Evolutionary conservation across 1,140 invertebrate genomes (phyloP), one percentile per base, ranked within the genome.

Genomic region (Aphis gossypii): DNA sequence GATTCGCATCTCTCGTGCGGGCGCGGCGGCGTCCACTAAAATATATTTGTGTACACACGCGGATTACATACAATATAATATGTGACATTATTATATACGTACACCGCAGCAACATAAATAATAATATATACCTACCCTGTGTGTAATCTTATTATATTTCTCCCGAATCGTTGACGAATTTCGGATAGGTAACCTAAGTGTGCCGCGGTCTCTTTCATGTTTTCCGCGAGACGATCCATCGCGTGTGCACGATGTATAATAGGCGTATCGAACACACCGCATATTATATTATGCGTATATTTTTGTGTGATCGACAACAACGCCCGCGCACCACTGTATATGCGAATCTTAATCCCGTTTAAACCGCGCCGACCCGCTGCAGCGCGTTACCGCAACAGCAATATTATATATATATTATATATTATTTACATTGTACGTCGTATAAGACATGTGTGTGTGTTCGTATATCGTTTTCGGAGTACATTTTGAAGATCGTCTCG

Each of bases 121-220:
- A 68, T 68, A 68, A 76, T n/a, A n/a, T 76, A 76, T 76, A 76
- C 60, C 14, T n/a, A 76, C 30, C 60, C 60, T 30, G 86, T 18
- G 86, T 87, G 30, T 48, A 87, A 48, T 87, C 86, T n/a, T 46
- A 48, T 87, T 60, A 60, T 48, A 46, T 48, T 87, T 35, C 30
- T 87, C 4, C 18, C 44, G 46, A 48, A 87, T 48, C 86, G 86
- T 87, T 51, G 86, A 87, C 86, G 46, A 21, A 87, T 87, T 87
- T 87, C 46, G 30, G n/a, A 48, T 87, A 48, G 35, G 30, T 14
- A 30, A 46, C 51, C 20, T 35, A 87, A 87, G 86, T 87, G 46
- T 48, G 86, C 86, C 86, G 86, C 86, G 86, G 86, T 48, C 48
- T n/a, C 86, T 87, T 87, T 87, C 48, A 87, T 87, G 86, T 87